Evolutionary conservation across 1,140 invertebrate species (phyloP).

Genomic region (Holotrichia oblita): DNA sequence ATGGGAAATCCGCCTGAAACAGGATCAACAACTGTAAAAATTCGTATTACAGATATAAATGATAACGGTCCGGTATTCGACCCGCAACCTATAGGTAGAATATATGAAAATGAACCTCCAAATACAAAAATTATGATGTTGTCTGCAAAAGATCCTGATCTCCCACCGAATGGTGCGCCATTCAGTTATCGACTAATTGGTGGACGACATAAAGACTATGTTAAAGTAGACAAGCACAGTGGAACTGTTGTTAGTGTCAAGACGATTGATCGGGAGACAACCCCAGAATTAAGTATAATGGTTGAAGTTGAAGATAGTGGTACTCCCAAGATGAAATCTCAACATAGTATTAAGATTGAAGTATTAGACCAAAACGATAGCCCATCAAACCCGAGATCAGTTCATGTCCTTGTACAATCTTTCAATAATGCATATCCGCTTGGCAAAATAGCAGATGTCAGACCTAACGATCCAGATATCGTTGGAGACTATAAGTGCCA

Average conservation of each 20-base stretch:
- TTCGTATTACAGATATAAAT: conserved; percentile 86
- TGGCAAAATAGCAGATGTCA: conserved; percentile 89
- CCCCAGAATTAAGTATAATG: conserved; percentile 75
- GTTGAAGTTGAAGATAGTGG: conserved; percentile 93
- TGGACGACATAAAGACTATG: conserved; percentile 78
- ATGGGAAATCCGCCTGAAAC: conserved; percentile 87
- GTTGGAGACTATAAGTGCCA: conserved; percentile 88
- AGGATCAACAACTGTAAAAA: conserved; percentile 82
- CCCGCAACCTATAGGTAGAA: conserved; percentile 74
- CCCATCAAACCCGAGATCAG: conserved; percentile 84
- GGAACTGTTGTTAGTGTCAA: conserved; percentile 82
- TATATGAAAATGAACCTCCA: conserved; percentile 88
- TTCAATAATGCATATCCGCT: conserved; percentile 76
- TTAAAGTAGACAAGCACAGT: conserved; percentile 80
- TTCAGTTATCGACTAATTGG: conserved; percentile 85
- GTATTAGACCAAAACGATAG: conserved; percentile 93
- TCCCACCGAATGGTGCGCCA: conserved; percentile 91
- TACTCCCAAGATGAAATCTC: conserved; percentile 80
- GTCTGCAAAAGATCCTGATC: conserved; percentile 86
- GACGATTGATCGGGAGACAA: conserved; percentile 84
- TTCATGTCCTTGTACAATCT: conserved; percentile 82
- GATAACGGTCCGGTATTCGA: conserved; percentile 92
- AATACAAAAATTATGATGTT: conserved; percentile 87
- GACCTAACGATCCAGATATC: conserved; percentile 89
- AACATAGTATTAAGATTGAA: conserved; percentile 78